phyloP scores from a whole-genome alignment of 2,113 vertebrate genomes.

The Origma solitaria region DNA sequence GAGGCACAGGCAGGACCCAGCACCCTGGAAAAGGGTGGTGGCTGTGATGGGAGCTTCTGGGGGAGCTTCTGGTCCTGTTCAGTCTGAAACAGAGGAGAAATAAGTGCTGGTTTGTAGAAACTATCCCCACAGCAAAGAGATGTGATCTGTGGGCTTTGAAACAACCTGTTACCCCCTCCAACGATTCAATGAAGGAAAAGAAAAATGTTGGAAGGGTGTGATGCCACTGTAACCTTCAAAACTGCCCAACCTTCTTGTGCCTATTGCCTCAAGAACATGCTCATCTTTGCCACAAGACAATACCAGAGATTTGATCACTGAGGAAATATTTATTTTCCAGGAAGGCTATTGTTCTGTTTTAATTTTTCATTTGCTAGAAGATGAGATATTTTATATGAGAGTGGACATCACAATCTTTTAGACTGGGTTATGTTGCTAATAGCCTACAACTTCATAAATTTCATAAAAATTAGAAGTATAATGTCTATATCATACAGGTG shows the following conservation, averaged over 20 bases:
- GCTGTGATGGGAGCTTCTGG: background rate
- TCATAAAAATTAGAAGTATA: background rate
- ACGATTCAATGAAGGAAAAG: background rate
- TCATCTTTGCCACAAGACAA: background rate
- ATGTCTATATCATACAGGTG: too few relatives aligned
- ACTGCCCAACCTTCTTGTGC: background rate
- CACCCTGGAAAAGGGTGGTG: accelerated
- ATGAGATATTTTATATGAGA: accelerated
- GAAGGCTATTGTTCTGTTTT: background rate
- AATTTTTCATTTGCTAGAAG: background rate
- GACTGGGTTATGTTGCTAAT: background rate
- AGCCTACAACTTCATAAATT: background rate
- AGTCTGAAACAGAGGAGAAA: background rate
- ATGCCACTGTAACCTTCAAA: background rate
- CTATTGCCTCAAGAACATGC: background rate
- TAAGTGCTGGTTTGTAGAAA: background rate
- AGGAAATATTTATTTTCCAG: background rate
- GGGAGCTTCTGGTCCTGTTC: background rate
- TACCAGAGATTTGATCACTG: too few relatives aligned
- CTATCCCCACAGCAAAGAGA: accelerated
- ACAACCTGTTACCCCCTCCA: accelerated
- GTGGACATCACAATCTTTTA: background rate
- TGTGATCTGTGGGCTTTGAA: background rate
- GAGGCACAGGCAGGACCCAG: background rate
- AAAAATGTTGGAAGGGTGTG: background rate